phyloP scores from a whole-genome alignment of 2,888 invertebrate genomes.

The Patella pellucida region DNA sequence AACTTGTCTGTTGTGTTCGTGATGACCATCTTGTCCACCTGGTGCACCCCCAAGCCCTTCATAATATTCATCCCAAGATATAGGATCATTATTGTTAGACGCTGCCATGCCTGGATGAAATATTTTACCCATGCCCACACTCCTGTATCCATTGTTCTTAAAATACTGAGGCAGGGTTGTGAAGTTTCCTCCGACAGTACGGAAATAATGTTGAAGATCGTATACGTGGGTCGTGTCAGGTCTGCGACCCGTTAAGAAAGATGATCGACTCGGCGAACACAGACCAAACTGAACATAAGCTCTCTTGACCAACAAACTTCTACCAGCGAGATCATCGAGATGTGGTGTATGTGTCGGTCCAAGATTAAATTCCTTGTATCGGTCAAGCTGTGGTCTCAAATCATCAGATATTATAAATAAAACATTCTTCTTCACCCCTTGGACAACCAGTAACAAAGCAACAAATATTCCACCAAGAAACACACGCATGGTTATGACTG shows the following conservation, averaged over 20 bases:
- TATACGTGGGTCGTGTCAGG: slow-evolving; percentile 6
- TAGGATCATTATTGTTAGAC: slow-evolving; percentile 1
- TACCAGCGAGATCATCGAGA: slow-evolving; percentile 30
- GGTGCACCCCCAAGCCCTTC: neutral
- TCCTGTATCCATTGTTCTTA: slow-evolving; percentile 36
- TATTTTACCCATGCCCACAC: slow-evolving; percentile 37
- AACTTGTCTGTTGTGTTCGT: no score
- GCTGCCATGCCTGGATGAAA: slow-evolving; percentile 22
- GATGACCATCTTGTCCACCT: no score
- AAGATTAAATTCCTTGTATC: slow-evolving; percentile 24
- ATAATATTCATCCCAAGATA: slow-evolving; percentile 12
- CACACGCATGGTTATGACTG: no score
- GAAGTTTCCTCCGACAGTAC: slow-evolving; percentile 38
- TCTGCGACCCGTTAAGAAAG: slow-evolving; percentile 9
- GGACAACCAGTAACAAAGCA: no score
- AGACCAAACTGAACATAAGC: slow-evolving; percentile 32
- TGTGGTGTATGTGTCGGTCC: slow-evolving; percentile 33
- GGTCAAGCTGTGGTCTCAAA: slow-evolving; percentile 34
- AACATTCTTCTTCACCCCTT: slow-evolving; percentile 26
- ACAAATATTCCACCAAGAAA: no score
- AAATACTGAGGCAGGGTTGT: slow-evolving; percentile 44
- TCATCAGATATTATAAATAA: slow-evolving; percentile 38
- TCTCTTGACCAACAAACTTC: neutral
- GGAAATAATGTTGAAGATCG: slow-evolving; percentile 35
- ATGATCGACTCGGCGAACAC: slow-evolving; percentile 29